Evolutionary conservation across 2,113 vertebrate genomes (phyloP).

Genomic region (Motacilla alba): DNA sequence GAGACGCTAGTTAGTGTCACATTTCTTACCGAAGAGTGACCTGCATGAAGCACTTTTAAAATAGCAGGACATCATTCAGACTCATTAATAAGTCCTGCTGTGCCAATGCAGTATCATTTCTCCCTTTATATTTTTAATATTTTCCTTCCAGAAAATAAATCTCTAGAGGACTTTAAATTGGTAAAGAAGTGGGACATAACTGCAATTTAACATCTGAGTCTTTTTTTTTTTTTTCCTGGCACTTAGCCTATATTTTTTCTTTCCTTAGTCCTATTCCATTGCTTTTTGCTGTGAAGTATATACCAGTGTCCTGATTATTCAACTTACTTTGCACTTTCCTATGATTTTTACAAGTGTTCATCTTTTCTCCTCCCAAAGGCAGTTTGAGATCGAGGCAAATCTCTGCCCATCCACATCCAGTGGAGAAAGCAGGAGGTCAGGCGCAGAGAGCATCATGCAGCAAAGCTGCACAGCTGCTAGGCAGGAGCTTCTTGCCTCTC

Average conservation of each 20-base stretch:
- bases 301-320: background rate
- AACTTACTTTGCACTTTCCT: background rate
- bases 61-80: background rate
- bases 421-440: background rate
- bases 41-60: background rate
- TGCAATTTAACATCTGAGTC: background rate
- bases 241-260: background rate
- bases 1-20: background rate
- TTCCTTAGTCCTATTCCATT: background rate
- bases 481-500: background rate
- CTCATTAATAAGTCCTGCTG: background rate
- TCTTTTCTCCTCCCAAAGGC: background rate
- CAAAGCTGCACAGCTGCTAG: background rate
- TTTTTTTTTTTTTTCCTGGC: background rate
- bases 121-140: background rate
- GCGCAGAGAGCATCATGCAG: background rate
- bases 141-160: constrained; percentile 4
- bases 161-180: background rate
- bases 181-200: background rate
- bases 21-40: background rate
- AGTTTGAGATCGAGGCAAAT: background rate
- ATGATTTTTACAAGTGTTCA: background rate
- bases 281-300: background rate
- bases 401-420: background rate
- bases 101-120: background rate